Base-by-base conservation (phyloP, 2,888 invertebrate genomes). In the Allophyes oxyacanthae region DNA sequence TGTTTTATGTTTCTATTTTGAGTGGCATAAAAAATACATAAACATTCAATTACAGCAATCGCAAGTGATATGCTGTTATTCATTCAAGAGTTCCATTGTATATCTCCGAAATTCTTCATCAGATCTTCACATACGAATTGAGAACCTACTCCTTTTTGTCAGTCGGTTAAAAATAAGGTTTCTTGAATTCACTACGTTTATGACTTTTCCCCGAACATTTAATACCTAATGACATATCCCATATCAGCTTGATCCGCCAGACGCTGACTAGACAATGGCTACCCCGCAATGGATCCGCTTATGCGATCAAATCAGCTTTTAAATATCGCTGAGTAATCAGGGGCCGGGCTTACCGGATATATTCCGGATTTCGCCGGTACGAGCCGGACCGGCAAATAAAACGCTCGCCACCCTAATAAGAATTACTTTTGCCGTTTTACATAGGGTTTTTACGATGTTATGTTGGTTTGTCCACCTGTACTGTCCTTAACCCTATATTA, bases 261-360 rank as follows among this genome's bases (percentile, higher is more conserved):
- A 45, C 59, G 66, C 68, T 72, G 74, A 72, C 70, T 70, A 72
- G 71, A 72, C 74, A 77, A 71, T 66, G 49, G 65, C 33, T 48
- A 7, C 32, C 44, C 49, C 51, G 48, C 55, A 49, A 45, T 48
- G 58, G 66, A 78, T 65, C 73, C 72, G 79, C 82, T 79, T 76
- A 72, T 75, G 77, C 74, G 83, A 79, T 81, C 78, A 77, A 80
- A 83, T 84, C 86, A 76, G 84, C 81, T 84, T 83, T n/a, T 77
- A 79, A 83, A 84, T 84, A 85, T 84, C 73, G 86, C 84, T 77
- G 82, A 83, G 83, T 83, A 82, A 85, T 82, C 84, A 77, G 72
- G 64, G 53, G 41, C 42, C 46, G 42, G 70, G 65, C 69, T 78
- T 78, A 78, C 71, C 56, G 81, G 58, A 55, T 71, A 57, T 53